Conservation (phyloP, 2,113 vertebrate species). For the Lagenorhynchus albirostris region DNA sequence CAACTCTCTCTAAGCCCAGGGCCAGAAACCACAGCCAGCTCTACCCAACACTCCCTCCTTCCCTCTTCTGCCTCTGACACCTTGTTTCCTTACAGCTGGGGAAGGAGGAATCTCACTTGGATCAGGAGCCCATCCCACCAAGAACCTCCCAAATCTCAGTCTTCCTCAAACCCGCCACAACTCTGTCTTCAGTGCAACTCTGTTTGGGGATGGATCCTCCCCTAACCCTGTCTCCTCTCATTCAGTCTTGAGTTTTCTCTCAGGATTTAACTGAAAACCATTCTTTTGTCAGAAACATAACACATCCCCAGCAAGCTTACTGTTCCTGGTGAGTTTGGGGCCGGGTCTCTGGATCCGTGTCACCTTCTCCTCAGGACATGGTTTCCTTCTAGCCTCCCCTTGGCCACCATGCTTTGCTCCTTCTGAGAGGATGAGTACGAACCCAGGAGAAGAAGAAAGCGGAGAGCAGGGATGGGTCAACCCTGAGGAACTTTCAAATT, state of each 20-base stretch:
- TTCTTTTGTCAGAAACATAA: not conserved
- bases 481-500: not conserved
- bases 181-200: accelerated
- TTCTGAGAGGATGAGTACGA: not conserved
- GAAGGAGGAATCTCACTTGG: not conserved
- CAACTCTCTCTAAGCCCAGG: not conserved
- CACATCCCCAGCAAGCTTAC: not conserved
- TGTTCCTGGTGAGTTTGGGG: not conserved
- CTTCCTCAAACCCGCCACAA: not conserved
- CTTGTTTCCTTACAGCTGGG: not conserved
- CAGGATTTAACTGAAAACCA: not conserved
- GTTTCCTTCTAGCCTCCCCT: not conserved
- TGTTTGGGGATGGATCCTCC: not conserved
- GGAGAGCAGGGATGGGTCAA: not conserved
- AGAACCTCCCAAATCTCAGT: not conserved
- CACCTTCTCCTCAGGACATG: not conserved
- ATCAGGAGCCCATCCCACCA: not conserved
- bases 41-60: not conserved
- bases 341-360: not conserved
- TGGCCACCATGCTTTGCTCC: not conserved
- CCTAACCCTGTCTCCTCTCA: not conserved
- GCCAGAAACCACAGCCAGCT: not conserved
- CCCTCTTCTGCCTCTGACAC: not conserved
- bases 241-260: not conserved
- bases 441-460: not conserved